phyloP scores from a whole-genome alignment of 1,140 invertebrate genomes.

The Drosophila lowei region DNA sequence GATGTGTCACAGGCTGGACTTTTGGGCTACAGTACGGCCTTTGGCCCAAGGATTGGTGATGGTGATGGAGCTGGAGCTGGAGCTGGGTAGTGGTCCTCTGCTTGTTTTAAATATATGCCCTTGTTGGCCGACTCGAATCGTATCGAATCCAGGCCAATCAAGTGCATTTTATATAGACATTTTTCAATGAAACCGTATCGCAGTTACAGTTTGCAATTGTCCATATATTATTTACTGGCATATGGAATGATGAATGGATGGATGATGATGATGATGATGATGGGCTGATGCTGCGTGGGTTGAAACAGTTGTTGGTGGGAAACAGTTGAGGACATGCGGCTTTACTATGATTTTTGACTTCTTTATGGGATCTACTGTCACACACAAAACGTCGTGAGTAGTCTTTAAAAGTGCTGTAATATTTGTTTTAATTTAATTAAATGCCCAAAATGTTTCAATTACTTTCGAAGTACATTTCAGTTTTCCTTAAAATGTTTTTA shows the following conservation, averaged over 20 bases:
- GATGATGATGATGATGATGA: conserved; percentile 12
- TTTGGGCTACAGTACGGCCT: background rate
- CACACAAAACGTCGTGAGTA: too few relatives aligned
- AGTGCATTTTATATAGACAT: conserved; percentile 82
- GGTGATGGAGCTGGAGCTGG: background rate
- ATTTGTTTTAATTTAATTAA: too few relatives aligned
- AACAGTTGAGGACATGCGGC: too few relatives aligned
- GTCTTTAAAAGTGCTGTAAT: too few relatives aligned
- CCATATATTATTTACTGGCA: conserved; percentile 68
- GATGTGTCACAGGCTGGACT: conserved; percentile 34
- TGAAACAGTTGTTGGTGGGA: background rate
- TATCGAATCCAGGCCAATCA: conserved; percentile 70
- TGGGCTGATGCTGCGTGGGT: conserved; percentile 28
- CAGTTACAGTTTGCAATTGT: conserved; percentile 70
- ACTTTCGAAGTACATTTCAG: too few relatives aligned
- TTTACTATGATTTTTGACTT: too few relatives aligned
- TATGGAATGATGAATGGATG: conserved; percentile 14
- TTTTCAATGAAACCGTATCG: conserved; percentile 69
- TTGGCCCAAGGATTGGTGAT: conserved; percentile 1
- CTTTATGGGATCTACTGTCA: too few relatives aligned
- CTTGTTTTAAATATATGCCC: conserved; percentile 74
- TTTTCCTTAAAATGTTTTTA: too few relatives aligned
- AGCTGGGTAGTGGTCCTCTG: conserved; percentile 4
- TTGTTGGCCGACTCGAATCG: conserved; percentile 65
- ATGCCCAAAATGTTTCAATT: too few relatives aligned